Base-by-base conservation (phyloP, 2,888 invertebrate species). In the Nemotelus pantherinus region DNA sequence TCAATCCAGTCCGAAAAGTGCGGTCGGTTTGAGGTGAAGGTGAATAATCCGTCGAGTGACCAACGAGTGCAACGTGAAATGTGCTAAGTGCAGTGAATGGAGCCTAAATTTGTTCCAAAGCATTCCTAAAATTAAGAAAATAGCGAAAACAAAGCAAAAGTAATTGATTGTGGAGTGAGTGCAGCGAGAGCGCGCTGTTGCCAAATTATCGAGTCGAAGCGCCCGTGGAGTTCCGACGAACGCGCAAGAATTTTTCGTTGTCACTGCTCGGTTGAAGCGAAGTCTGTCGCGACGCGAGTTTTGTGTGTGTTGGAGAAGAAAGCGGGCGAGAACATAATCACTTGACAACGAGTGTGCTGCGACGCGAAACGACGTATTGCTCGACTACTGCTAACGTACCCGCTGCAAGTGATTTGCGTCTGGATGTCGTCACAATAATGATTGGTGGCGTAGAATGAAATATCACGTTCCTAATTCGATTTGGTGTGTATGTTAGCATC, bases 391-490 rank as follows among this genome's bases (percentile, higher is more conserved):
- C 25, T 47, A 47, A 47, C 50, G 48, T 25, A n/a, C 65, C n/a
- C 44, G 47, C 41, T 4, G 41, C 41, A 41, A 74, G 41, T 48
- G 48, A 60, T 74, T 72, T 74, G 63, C 74, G 74, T 74, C 47
- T 77, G 77, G 76, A 67, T 72, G 60, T 57, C 76, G 74, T 74
- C 76, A 71, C 68, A 67, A 79, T 77, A 77, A 76, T 77, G 77
- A 77, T 70, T 77, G 76, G 57, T 65, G 78, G 76, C 76, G 76
- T 79, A 79, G 79, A 79, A 79, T 79, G 79, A 79, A 79, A 79
- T 77, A 76, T 77, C 55, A 76, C 76, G 76, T 77, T 67, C 77
- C 79, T 76, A 60, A 76, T 47, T 72, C 77, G 68, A 71, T 77
- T 79, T 79, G 79, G 79, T 79, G 63, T 63, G 79, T 79, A 76